A percentile compares a stretch with the other conserved stretches of the same genome.
These are phyloP conservation scores for Zhuqinia jingwanae DNA, from an alignment of 2,888 invertebrate genomes.

Conservation along the genomic window DNA sequence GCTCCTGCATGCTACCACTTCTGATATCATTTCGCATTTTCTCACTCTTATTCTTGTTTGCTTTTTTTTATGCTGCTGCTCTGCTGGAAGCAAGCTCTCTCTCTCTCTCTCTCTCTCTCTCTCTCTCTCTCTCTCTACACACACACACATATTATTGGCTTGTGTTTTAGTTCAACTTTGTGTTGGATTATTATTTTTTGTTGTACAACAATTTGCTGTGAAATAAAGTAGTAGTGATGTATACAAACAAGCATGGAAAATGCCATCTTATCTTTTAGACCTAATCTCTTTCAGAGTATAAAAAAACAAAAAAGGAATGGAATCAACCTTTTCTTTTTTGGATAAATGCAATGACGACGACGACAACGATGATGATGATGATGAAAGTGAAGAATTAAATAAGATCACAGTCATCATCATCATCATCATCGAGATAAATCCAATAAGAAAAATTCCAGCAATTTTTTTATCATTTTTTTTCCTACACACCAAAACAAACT, in stretches of 20 bases:
- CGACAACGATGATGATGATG: no score
- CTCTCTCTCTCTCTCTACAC: no score
- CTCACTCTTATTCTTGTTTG: not conserved
- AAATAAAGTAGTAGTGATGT: no score
- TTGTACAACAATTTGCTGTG: no score
- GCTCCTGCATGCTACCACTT: not conserved
- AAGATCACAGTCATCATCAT: slow-evolving; percentile 5
- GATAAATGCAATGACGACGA: slow-evolving; percentile 34
- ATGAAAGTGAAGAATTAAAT: slow-evolving; percentile 44
- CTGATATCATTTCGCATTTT: slow-evolving; percentile 21
- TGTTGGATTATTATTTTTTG: no score
- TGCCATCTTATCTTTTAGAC: slow-evolving; percentile 54
- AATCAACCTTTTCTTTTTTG: slow-evolving; percentile 52
- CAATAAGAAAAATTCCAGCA: slow-evolving; percentile 37
- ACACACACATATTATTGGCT: not conserved
- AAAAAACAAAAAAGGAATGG: slow-evolving; percentile 41
- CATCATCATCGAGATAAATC: not conserved
- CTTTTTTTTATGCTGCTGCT: no score
- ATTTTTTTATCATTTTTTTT: not conserved
- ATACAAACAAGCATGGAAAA: slow-evolving; percentile 55
- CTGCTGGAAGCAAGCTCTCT: no score
- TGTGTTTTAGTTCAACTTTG: no score
- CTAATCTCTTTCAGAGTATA: slow-evolving; percentile 48
- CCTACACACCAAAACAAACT: no score
- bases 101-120: no score